These are phyloP conservation scores for Elaphurus davidianus DNA, from an alignment of 2,113 vertebrate species.

Conservation along the genomic window DNA sequence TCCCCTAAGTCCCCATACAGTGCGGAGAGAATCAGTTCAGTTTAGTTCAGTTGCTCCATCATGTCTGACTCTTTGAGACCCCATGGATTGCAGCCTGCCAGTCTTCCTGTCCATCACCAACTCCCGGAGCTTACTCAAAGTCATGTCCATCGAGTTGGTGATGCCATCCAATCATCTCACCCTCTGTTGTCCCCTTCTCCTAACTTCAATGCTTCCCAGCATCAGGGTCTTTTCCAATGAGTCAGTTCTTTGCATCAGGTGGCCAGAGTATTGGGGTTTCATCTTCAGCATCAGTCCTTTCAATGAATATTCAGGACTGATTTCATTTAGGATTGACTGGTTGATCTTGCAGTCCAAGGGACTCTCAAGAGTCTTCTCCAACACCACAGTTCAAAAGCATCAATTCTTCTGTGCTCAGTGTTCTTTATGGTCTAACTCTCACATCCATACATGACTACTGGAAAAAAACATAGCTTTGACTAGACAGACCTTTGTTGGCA, in stretches of 20 bases:
- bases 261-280: background rate
- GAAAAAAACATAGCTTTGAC: background rate
- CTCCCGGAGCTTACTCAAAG: background rate
- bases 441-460: background rate
- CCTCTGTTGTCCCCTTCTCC: background rate
- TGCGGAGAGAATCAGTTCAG: background rate
- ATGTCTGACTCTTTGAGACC: background rate
- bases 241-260: background rate
- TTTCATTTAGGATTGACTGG: background rate
- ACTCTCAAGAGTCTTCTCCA: background rate
- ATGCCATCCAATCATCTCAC: background rate
- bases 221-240: background rate
- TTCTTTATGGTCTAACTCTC: background rate
- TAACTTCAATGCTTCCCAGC: background rate
- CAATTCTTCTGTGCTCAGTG: background rate
- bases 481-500: background rate
- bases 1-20: background rate
- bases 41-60: background rate
- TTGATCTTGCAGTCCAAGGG: background rate
- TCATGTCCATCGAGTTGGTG: accelerated
- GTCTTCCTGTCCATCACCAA: background rate
- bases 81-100: background rate
- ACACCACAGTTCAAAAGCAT: background rate
- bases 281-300: background rate
- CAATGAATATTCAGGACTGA: background rate